phyloP scores from a whole-genome alignment of 2,888 invertebrate genomes.

The Apantesis nais region DNA sequence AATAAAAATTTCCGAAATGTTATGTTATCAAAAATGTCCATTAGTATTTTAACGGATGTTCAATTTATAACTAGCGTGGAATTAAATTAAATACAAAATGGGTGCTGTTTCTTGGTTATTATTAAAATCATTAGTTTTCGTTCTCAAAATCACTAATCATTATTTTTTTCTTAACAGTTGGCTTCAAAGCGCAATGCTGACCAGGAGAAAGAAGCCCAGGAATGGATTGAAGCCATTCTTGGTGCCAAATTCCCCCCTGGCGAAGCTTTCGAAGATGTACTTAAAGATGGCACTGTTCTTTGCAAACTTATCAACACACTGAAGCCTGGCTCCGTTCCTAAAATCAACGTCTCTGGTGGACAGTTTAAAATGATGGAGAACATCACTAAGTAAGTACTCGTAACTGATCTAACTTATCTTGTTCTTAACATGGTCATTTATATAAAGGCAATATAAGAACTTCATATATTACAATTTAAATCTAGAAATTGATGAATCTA shows the following conservation, averaged over 20 bases:
- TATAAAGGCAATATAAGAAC: neutral
- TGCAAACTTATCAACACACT: slow-evolving; percentile 98
- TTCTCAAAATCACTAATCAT: neutral
- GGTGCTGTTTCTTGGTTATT: too few species aligned
- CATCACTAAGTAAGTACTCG: slow-evolving; percentile 96
- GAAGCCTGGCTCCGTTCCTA: slow-evolving; percentile 93
- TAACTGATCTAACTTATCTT: slow-evolving; percentile 30
- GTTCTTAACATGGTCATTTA: neutral
- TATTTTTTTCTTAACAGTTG: slow-evolving; percentile 84
- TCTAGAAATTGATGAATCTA: neutral
- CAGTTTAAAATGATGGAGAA: slow-evolving; percentile 99
- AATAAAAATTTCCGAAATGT: neutral
- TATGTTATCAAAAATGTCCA: neutral
- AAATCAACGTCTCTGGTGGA: slow-evolving; percentile 97
- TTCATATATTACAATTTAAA: neutral
- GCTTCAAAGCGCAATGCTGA: slow-evolving; percentile 93
- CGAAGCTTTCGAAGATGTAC: slow-evolving; percentile 93
- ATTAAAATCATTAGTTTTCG: neutral
- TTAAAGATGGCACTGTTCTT: slow-evolving; percentile 96
- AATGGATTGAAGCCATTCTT: slow-evolving; percentile 95
- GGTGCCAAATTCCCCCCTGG: slow-evolving; percentile 95
- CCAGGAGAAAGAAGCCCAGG: slow-evolving; percentile 94
- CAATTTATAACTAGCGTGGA: neutral
- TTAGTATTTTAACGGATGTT: neutral
- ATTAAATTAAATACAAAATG: neutral